Evolutionary conservation across 2,113 vertebrate species (phyloP), one percentile per base, ranked within the genome.

Genomic region (Larimichthys polyactis): DNA sequence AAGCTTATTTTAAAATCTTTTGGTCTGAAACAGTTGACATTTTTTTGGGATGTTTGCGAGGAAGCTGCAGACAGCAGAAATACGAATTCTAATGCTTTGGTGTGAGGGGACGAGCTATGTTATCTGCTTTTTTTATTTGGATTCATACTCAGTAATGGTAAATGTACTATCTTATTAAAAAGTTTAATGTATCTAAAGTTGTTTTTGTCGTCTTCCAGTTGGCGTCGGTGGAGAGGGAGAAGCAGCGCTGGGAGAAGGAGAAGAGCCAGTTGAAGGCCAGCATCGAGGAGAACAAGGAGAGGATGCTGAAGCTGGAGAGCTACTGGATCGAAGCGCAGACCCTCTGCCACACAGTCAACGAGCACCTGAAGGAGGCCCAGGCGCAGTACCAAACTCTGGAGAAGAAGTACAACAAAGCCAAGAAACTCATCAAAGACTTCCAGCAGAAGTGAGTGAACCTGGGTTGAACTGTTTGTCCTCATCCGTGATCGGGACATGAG

Each of bases 351-450:
- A 99, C 97, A 0, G 97, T 99, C 83, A 99, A 99, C 2, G 97
- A 98, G 66, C 98, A 99, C 90, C 96, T 99, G 88, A 99, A 99
- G 92, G 98, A 99, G 90, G 98, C 98, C 0, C 98, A 99, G 89
- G 97, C 95, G 62, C 98, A 99, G 89, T 99, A 99, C 90, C 97
- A 99, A 92, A 87, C 96, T 69, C 93, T 99, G 90, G 98, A 99
- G 93, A 99, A 99, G 95, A 99, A 99, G 82, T 99, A 99, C 85
- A 99, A 99, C 95, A 99, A 99, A 91, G 98, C 98, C 81, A 99
- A 99, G 95, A 99, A 99, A 80, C 83, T 99, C 91, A 99, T 99
- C 94, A 99, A 99, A 91, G 98, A 99, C 90, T 99, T 98, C 93
- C 98, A 99, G 86, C 97, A 98, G 95, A 99, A 99, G 98, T 99